A percentile compares a stretch with the other conserved stretches of the same genome.
Evolutionary conservation across 2,888 invertebrate genomes (phyloP).

Genomic region (Spatulosminthurus flaviceps): DNA sequence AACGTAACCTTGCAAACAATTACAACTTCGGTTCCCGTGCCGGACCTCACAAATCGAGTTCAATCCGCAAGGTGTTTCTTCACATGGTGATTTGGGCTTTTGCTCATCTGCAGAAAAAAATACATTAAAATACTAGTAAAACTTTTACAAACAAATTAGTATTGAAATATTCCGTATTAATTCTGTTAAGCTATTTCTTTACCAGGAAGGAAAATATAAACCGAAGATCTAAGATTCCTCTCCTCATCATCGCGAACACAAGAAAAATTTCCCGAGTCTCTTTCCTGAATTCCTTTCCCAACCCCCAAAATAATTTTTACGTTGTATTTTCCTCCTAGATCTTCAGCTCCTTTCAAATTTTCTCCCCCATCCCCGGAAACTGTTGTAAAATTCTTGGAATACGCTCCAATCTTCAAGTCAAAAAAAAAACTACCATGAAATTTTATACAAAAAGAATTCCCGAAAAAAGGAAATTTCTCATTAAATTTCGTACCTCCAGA

Average conservation of each 20-base stretch:
- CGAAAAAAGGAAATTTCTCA: too few species aligned
- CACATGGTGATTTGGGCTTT: not conserved
- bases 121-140: not conserved
- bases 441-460: too few species aligned
- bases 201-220: conserved; percentile 29
- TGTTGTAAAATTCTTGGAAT: not conserved
- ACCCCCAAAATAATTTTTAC: not conserved
- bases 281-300: not conserved
- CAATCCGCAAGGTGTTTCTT: not conserved
- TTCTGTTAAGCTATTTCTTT: too few species aligned
- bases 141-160: not conserved
- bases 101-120: not conserved
- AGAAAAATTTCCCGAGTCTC: conserved; percentile 26
- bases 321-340: not conserved
- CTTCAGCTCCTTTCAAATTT: not conserved
- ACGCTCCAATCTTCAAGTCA: not conserved
- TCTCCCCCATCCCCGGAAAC: not conserved
- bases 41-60: conserved; percentile 24
- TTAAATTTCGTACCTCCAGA: conserved; percentile 22
- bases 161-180: too few species aligned
- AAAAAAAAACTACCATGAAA: not conserved
- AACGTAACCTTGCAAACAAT: not conserved
- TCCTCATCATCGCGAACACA: not conserved
- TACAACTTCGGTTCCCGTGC: conserved; percentile 27
- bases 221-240: not conserved